phyloP scores from a whole-genome alignment of 1,140 invertebrate species.

The Thalassaphorura encarpata region DNA sequence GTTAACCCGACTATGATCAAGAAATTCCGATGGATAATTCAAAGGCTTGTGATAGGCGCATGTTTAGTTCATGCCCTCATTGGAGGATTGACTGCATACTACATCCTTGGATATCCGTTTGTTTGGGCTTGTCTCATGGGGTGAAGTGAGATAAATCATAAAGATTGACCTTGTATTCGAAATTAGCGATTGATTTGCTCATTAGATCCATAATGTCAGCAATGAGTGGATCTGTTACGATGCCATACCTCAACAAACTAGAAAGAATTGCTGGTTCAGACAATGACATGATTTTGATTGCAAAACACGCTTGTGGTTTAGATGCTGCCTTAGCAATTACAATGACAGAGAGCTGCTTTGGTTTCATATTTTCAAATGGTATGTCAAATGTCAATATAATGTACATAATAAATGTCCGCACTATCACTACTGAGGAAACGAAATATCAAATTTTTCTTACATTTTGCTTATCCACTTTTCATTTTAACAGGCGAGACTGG shows the following conservation, averaged over 20 bases:
- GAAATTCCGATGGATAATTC: conserved; percentile 25
- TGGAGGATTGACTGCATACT: conserved; percentile 12
- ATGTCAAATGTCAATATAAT: neutral
- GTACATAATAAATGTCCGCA: neutral
- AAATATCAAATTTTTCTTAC: neutral
- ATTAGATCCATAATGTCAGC: conserved; percentile 23
- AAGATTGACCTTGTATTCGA: too few species aligned
- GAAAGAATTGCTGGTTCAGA: conserved; percentile 10
- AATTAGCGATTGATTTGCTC: too few species aligned
- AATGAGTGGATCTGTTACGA: conserved; percentile 15
- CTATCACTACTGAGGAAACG: neutral
- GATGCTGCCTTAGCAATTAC: conserved; percentile 28
- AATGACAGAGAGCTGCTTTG: conserved; percentile 18
- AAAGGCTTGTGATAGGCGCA: conserved; percentile 11
- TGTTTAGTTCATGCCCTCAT: conserved; percentile 17
- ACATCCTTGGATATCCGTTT: conserved; percentile 14
- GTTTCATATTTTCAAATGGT: conserved; percentile 25
- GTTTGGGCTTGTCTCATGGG: conserved; percentile 21
- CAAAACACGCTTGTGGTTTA: conserved; percentile 24
- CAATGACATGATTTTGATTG: conserved; percentile 18
- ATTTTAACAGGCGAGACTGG: conserved; percentile 5
- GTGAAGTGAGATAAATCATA: too few species aligned
- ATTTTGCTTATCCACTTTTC: neutral
- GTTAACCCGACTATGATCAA: conserved; percentile 12
- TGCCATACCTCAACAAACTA: conserved; percentile 12